These are phyloP conservation scores for Neolamprologus fasciatus DNA, from an alignment of 2,113 vertebrate species.

Conservation along the genomic window DNA sequence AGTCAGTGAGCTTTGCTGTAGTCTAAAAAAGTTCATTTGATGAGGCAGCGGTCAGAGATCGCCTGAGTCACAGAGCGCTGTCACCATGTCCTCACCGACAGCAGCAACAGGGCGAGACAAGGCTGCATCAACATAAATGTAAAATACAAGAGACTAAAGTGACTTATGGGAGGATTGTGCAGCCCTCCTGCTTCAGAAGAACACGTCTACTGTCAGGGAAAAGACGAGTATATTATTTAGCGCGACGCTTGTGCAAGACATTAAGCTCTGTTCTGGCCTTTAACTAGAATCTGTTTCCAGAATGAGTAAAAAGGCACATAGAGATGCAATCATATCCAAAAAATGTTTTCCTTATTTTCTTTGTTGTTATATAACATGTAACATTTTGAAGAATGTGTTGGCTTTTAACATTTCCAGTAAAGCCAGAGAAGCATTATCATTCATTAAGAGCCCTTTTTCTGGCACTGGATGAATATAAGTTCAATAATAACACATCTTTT, in stretches of 20 bases:
- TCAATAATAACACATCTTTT: neutral
- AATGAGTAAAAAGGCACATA: neutral
- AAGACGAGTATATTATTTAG: neutral
- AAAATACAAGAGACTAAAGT: neutral
- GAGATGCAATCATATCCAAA: neutral
- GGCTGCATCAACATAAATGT: neutral
- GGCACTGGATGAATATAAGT: neutral
- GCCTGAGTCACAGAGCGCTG: neutral
- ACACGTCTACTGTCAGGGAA: neutral
- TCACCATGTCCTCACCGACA: neutral
- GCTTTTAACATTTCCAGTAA: neutral
- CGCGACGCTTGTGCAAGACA: fast-evolving
- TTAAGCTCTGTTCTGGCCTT: neutral
- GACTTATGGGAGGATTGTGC: neutral
- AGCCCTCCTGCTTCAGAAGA: neutral
- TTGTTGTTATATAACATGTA: neutral
- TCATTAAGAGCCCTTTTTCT: neutral
- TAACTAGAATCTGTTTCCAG: neutral
- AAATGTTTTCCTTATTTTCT: fast-evolving
- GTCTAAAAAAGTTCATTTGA: neutral
- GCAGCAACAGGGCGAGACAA: neutral
- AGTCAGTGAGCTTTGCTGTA: neutral
- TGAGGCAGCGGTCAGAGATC: neutral
- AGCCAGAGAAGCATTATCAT: neutral
- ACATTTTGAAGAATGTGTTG: neutral